These are phyloP conservation scores for Dryas iulia DNA, from an alignment of 1,140 invertebrate genomes.

Conservation along the genomic window DNA sequence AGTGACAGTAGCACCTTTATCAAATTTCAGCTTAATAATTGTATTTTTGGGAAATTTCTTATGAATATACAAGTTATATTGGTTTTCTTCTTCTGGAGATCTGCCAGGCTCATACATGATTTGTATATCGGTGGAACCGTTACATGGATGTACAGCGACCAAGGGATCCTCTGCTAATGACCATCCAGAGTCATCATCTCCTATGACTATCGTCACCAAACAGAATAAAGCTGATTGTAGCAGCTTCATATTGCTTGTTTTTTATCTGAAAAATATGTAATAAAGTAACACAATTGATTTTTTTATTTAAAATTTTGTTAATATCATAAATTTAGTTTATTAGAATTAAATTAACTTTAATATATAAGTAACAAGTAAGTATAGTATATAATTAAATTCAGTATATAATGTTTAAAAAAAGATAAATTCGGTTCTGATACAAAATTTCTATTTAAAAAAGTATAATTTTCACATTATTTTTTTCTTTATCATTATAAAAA, in stretches of 20 bases:
- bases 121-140: conserved; percentile 34
- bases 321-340: too few species aligned
- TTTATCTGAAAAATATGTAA: too few species aligned
- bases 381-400: too few species aligned
- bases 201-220: not conserved
- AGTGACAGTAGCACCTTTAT: conserved; percentile 23
- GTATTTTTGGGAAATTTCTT: conserved; percentile 27
- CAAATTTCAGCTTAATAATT: conserved; percentile 36
- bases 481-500: too few species aligned
- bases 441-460: too few species aligned
- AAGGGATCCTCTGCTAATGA: conserved; percentile 37
- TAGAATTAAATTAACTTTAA: too few species aligned
- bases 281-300: too few species aligned
- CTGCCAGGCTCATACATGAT: conserved; percentile 36
- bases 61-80: conserved; percentile 27
- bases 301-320: too few species aligned
- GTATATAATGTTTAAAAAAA: too few species aligned
- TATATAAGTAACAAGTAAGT: too few species aligned
- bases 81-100: conserved; percentile 47
- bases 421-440: too few species aligned
- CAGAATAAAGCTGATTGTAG: not conserved
- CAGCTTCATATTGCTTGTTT: not conserved
- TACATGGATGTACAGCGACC: conserved; percentile 38
- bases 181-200: not conserved
- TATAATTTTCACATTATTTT: too few species aligned